These are phyloP conservation scores for Erannis defoliaria DNA, from an alignment of 2,888 invertebrate genomes.

Conservation along the genomic window DNA sequence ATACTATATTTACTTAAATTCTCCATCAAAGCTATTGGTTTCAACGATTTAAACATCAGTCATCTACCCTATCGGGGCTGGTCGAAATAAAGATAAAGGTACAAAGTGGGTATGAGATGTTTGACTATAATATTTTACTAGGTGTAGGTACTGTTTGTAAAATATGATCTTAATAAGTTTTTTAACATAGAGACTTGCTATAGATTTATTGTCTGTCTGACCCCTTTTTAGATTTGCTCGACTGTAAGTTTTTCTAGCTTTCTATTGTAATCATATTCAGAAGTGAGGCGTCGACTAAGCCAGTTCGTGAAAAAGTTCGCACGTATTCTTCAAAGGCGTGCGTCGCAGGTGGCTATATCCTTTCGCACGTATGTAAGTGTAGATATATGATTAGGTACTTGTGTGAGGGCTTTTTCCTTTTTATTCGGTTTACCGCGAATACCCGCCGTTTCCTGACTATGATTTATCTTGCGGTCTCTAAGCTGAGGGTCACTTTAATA, in stretches of 20 bases:
- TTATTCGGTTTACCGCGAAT: conserved; percentile 75
- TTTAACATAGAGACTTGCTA: no score
- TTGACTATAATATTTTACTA: no score
- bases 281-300: conserved; percentile 22
- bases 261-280: conserved; percentile 31
- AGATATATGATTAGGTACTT: conserved; percentile 53
- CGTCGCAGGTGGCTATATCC: conserved; percentile 38
- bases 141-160: no score
- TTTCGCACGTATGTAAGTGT: conserved; percentile 28
- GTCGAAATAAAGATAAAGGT: no score
- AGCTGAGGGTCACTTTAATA: conserved; percentile 85
- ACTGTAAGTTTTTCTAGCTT: conserved; percentile 7
- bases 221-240: no score
- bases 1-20: no score
- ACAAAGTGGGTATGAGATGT: no score
- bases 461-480: conserved; percentile 81
- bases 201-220: no score
- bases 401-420: conserved; percentile 65
- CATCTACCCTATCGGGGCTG: no score
- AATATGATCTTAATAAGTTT: no score
- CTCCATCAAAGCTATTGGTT: no score
- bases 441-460: conserved; percentile 81
- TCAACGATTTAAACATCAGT: no score
- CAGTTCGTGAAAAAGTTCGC: conserved; percentile 28
- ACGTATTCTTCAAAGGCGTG: conserved; percentile 27